Conservation (phyloP, 2,888 invertebrate genomes). For the Ashinkailepas kermadecensis region DNA sequence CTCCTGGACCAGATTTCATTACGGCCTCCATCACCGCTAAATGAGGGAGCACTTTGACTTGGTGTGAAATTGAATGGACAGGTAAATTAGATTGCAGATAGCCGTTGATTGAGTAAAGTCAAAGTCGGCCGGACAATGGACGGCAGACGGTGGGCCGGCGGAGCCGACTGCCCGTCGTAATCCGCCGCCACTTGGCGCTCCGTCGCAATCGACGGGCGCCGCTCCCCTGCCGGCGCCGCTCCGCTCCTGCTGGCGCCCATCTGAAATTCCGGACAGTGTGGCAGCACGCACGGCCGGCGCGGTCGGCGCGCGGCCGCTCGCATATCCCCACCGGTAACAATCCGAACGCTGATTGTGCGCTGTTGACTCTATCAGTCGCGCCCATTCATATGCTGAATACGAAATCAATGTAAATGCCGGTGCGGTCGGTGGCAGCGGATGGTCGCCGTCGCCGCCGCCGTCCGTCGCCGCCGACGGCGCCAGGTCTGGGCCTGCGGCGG, state of each 20-base stretch:
- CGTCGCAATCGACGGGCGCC: not conserved
- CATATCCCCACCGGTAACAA: constrained; percentile 14
- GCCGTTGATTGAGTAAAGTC: constrained; percentile 7
- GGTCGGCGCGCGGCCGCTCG: not conserved
- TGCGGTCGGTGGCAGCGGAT: too few species aligned
- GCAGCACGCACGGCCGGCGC: not conserved
- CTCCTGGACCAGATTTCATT: not conserved
- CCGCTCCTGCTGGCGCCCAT: not conserved
- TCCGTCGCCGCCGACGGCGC: not conserved
- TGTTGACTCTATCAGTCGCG: constrained; percentile 14
- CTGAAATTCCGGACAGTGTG: constrained; percentile 4
- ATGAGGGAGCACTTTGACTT: constrained; percentile 13
- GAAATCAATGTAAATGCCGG: constrained; percentile 9
- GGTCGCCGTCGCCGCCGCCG: not conserved
- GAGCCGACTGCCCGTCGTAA: not conserved
- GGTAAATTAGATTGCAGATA: constrained; percentile 15
- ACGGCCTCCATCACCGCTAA: constrained; percentile 7
- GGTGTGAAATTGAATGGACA: constrained; percentile 23
- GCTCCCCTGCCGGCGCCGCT: not conserved
- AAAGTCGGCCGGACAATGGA: constrained; percentile 8
- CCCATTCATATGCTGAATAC: constrained; percentile 21
- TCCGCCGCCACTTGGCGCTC: not conserved
- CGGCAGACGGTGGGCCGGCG: not conserved
- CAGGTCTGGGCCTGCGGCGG: too few species aligned
- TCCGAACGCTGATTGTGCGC: not conserved